phyloP scores from a whole-genome alignment of 2,797 vertebrate species.

The Taeniopygia guttata region DNA sequence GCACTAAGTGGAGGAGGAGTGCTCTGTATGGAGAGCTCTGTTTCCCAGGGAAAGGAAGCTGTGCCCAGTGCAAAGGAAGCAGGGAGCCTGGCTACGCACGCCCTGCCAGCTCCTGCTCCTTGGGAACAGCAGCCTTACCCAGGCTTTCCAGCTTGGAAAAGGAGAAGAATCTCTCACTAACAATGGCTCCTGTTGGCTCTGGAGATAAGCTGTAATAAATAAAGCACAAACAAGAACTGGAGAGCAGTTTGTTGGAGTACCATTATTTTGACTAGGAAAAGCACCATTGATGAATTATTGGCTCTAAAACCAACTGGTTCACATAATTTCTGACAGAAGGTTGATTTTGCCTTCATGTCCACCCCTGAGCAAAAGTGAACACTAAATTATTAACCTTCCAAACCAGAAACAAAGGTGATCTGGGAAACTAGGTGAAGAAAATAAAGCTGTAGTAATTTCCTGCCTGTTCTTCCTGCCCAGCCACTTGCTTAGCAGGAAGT shows the following conservation, averaged over 20 bases:
- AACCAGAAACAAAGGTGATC: not conserved
- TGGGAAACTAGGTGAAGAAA: not conserved
- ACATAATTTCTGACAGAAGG: not conserved
- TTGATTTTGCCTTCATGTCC: not conserved
- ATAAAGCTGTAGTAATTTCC: not conserved
- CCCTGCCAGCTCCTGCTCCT: not conserved
- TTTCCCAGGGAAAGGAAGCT: not conserved
- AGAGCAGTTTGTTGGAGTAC: not conserved
- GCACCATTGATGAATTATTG: not conserved
- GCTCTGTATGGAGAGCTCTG: not conserved
- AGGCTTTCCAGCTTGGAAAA: not conserved
- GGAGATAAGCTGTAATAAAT: not conserved
- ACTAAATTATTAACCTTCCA: not conserved
- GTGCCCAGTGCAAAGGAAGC: not conserved
- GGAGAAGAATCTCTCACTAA: not conserved
- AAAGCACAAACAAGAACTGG: not conserved
- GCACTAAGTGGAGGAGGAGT: not conserved
- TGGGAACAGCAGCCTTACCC: not conserved
- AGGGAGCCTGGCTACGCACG: rapidly evolving
- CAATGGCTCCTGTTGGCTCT: rapidly evolving
- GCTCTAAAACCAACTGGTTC: not conserved
- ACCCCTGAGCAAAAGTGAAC: not conserved
- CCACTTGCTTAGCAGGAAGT: too few species aligned
- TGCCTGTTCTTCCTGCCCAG: not conserved
- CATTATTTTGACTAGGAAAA: not conserved